Percentiles rank a stretch among this genome's conserved stretches.
phyloP scores from a whole-genome alignment of 2,888 invertebrate species.

The Trissolcus brochymenae region DNA sequence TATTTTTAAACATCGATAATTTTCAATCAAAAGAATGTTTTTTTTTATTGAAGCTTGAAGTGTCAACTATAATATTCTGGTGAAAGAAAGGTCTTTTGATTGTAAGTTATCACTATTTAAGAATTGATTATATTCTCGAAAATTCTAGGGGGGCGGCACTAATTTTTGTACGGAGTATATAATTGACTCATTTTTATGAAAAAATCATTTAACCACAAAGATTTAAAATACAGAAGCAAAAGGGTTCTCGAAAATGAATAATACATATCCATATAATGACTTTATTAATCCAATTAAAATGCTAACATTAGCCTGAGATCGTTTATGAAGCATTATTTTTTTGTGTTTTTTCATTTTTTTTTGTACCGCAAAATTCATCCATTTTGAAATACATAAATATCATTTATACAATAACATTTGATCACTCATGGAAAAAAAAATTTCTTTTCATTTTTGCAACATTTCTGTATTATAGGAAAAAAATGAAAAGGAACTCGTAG shows the following conservation, averaged over 20 bases:
- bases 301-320: constrained; percentile 36
- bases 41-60: too few relatives aligned
- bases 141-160: too few relatives aligned
- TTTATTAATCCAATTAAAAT: constrained; percentile 30
- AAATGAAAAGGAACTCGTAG: constrained; percentile 25
- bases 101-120: too few relatives aligned
- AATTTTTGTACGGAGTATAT: too few relatives aligned
- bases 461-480: neutral
- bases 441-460: constrained; percentile 23
- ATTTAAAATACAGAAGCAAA: too few relatives aligned
- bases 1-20: too few relatives aligned
- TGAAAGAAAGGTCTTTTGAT: too few relatives aligned
- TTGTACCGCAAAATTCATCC: constrained; percentile 9
- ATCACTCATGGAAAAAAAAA: constrained; percentile 38
- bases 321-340: constrained; percentile 23
- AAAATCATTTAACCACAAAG: too few relatives aligned
- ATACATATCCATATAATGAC: neutral
- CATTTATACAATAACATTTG: constrained; percentile 33
- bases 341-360: constrained; percentile 2
- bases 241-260: neutral
- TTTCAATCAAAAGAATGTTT: too few relatives aligned
- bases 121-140: too few relatives aligned
- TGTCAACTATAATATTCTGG: too few relatives aligned
- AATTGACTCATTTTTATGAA: too few relatives aligned
- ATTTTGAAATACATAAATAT: constrained; percentile 34